These are phyloP conservation scores for Pygoscelis adeliae DNA, from an alignment of 2,113 vertebrate genomes.

Conservation along the genomic window DNA sequence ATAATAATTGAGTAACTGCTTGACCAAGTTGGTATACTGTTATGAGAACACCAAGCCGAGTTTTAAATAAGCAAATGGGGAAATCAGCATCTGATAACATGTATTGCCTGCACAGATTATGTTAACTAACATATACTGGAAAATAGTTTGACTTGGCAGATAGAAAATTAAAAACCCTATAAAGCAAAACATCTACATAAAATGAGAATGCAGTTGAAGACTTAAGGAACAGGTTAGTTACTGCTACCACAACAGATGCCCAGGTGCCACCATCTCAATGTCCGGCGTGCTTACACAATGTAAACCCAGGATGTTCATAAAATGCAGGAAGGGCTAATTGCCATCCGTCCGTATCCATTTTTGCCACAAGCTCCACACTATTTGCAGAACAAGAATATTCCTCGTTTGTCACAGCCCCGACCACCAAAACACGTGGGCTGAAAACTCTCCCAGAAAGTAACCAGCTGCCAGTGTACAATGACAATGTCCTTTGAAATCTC, in stretches of 20 bases:
- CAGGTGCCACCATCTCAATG: neutral
- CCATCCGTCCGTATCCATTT: neutral
- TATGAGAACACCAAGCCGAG: neutral
- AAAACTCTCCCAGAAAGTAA: neutral
- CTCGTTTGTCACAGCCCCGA: neutral
- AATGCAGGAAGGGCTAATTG: neutral
- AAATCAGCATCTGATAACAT: neutral
- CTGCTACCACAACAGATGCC: neutral
- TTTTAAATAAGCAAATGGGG: neutral
- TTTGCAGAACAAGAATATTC: neutral
- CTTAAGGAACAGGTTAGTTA: neutral
- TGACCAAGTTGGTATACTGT: neutral
- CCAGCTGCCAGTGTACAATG: neutral
- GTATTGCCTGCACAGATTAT: neutral
- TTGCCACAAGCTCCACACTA: neutral
- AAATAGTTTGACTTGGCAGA: neutral
- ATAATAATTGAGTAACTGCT: neutral
- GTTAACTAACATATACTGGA: neutral
- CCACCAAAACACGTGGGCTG: neutral
- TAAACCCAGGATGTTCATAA: neutral
- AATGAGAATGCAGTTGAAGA: neutral
- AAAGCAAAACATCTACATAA: neutral
- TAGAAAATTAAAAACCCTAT: neutral
- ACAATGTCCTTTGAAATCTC: neutral
- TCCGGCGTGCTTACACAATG: accelerated